Evolutionary conservation across 2,888 invertebrate genomes (phyloP), one percentile per base, ranked within the genome.

Genomic region (Rhingia campestris): DNA sequence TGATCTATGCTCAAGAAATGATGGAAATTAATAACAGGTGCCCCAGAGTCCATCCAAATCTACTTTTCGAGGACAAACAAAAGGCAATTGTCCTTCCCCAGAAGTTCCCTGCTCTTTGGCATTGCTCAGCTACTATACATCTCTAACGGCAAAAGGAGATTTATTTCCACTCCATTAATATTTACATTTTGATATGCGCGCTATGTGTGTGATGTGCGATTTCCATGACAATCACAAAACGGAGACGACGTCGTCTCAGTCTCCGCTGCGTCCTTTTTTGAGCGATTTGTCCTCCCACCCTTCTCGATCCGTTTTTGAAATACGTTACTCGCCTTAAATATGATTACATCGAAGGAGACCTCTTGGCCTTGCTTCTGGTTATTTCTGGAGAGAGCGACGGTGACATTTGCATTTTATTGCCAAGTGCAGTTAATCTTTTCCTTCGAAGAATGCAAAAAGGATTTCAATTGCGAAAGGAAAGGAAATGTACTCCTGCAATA

Each of bases 341-440:
- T 43, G 43, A 43, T 53, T 53, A 30, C 35, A 14, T 22, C 22
- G 22, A 22, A 22, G 14, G 37, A 72, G 33, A 35, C 56, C 51
- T 64, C 39, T 64, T 51, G 56, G 54, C 37, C 56, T 63, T 4
- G 12, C 7, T 30, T 7, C 22, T 37, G n/a, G 41, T 22, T 22
- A 22, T 22, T 22, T 22, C 22, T 22, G 2, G 22, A 41, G 32
- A 51, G 33, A n/a, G 54, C 10, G 12, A 41, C 49, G 53, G 66
- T 54, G 79, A 73, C 82, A 79, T 82, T 82, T 82, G 82, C 82
- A 82, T 82, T 79, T 82, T 82, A 82, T 82, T 82, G 67, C 82
- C 67, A 69, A 54, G 56, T 75, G 58, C 75, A 75, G 75, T 73
- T 80, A 54, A 79, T 59, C 59, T 74, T 69, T 54, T 37, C 41